Base-by-base conservation (phyloP, 2,113 vertebrate genomes). In the Oxygymnocypris stewartii region DNA sequence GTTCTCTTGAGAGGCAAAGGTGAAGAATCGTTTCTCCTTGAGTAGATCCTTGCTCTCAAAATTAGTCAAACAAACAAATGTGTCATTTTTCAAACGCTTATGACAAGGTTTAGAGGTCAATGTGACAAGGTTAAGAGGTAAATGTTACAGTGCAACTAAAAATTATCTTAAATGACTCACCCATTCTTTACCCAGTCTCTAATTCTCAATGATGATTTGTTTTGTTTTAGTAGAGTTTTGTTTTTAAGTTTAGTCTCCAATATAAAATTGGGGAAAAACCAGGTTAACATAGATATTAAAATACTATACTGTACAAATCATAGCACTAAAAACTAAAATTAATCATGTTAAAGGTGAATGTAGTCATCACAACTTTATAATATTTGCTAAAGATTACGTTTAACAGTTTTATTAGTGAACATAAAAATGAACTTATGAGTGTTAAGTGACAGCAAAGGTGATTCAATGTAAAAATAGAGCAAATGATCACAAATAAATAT, bases 1-100 rank as follows among this genome's bases (percentile, higher is more conserved):
- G 65, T 28, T 75, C 35, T 31, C 79, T 25, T 51, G 47, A 44
- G 54, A 86, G 73, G 67, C n/a, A 69, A 49, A 49, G 14, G n/a
- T 35, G 65, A 71, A 86, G 16, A 65, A 28, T 61, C 28, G 35
- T n/a, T 51, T 40, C 18, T 51, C 4, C 82, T 44, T 18, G 42
- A n/a, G 20, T 40, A 37, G 44, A n/a, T 71, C 51, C 42, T 82
- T 82, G 9, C 69, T 69, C 14, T 69, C 9, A 69, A 11, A 67
- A 31, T 16, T 4, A 25, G 57, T 44, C 1, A 7, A 63, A 44
- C 11, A 35, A 67, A 67, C 0, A 7, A 1, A 69, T 20, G 31
- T 67, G 61, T 82, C 4, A 47, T 25, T 28, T 69, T 69, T 69
- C 2, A 7, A 35, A 69, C 63, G 2, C 47, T 9, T 9, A 79